phyloP scores from a whole-genome alignment of 2,113 vertebrate genomes.

The Petrocephalus zakoni region DNA sequence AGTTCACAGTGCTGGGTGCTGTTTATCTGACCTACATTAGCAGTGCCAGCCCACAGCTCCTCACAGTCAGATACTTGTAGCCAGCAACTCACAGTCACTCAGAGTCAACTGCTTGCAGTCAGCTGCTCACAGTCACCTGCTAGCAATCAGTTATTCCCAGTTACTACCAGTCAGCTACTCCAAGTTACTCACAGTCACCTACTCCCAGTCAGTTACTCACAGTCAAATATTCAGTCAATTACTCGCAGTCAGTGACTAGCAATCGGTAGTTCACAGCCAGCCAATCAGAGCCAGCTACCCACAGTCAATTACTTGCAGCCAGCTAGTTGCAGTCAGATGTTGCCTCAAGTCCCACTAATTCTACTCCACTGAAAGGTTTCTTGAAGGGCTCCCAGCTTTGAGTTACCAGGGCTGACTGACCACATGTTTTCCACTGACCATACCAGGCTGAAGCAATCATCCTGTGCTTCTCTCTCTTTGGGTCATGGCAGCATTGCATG shows the following conservation, averaged over 20 bases:
- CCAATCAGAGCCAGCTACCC: not conserved
- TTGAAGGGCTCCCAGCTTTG: not conserved
- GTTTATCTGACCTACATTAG: not conserved
- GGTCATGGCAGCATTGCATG: not conserved
- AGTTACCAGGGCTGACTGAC: not conserved
- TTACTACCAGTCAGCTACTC: too few species aligned
- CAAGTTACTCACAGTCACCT: too few species aligned
- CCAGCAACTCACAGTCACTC: not conserved
- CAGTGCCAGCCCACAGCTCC: not conserved
- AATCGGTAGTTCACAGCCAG: not conserved
- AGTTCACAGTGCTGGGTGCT: not conserved
- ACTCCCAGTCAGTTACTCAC: not conserved
- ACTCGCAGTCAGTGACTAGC: not conserved
- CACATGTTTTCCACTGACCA: not conserved
- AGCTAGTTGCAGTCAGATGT: not conserved
- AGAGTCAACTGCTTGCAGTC: not conserved
- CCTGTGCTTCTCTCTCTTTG: not conserved
- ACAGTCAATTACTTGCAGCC: not conserved
- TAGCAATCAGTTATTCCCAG: not conserved
- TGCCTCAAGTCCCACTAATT: not conserved
- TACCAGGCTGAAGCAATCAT: not conserved
- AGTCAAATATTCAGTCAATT: not conserved
- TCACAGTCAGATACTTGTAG: not conserved
- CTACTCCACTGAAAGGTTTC: not conserved
- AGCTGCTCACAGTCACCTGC: not conserved